Percentiles rank a stretch among this genome's conserved stretches.
These are phyloP conservation scores for Bombus pyrosoma DNA, from an alignment of 1,140 invertebrate genomes.

Conservation along the genomic window DNA sequence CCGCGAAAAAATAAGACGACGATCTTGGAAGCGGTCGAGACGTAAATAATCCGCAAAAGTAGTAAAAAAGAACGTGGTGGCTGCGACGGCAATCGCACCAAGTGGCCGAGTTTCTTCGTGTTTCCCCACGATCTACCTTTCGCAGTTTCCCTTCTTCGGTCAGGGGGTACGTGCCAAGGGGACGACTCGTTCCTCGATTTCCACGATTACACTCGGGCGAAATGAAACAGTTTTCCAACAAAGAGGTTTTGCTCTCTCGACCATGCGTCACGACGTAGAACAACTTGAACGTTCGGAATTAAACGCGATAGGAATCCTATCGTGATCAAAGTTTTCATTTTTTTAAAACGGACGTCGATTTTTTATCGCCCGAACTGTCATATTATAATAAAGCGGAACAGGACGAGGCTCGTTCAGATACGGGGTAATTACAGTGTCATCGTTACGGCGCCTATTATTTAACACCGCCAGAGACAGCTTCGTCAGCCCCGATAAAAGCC, in stretches of 20 bases:
- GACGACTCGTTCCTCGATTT: slow-evolving; percentile 3
- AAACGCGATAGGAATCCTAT: too few species aligned
- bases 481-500: too few species aligned
- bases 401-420: too few species aligned
- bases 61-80: slow-evolving; percentile 63
- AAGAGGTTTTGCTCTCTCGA: neutral
- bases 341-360: too few species aligned
- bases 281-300: too few species aligned
- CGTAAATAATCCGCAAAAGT: slow-evolving; percentile 72
- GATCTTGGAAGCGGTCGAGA: slow-evolving; percentile 14
- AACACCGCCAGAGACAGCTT: too few species aligned
- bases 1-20: slow-evolving; percentile 1
- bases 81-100: slow-evolving; percentile 72
- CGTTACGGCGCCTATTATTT: too few species aligned
- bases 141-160: slow-evolving; percentile 12
- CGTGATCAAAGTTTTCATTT: too few species aligned
- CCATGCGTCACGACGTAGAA: too few species aligned
- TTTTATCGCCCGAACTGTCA: too few species aligned
- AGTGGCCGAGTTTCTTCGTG: slow-evolving; percentile 71
- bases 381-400: too few species aligned
- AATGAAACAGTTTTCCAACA: neutral
- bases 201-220: neutral
- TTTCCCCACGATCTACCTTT: slow-evolving; percentile 46
- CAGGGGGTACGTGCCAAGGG: neutral
- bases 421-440: too few species aligned